Conservation (phyloP, 2,113 vertebrate genomes). For the Rhinoptilus africanus region DNA sequence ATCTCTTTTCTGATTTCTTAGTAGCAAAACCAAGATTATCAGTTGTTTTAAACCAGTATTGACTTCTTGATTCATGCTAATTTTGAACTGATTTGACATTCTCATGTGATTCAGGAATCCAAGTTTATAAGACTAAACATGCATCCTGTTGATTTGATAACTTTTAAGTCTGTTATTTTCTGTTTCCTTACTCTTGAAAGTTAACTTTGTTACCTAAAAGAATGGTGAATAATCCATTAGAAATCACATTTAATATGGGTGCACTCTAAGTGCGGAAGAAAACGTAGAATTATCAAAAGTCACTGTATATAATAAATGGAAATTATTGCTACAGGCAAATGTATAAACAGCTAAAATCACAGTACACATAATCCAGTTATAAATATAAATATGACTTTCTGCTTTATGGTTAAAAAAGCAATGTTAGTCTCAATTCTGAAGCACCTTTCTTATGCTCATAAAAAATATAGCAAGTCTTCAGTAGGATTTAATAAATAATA, state of each 20-base stretch:
- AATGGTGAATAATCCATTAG: conserved; percentile 37
- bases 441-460: conserved; percentile 49
- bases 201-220: conserved; percentile 27
- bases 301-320: conserved; percentile 50
- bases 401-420: conserved; percentile 55
- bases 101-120: neutral
- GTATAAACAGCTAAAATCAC: neutral
- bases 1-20: neutral
- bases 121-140: neutral
- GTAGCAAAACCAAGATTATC: neutral
- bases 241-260: conserved; percentile 15
- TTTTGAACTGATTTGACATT: neutral
- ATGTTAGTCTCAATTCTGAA: conserved; percentile 59
- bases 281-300: conserved; percentile 41
- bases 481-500: conserved; percentile 65
- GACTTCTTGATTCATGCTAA: neutral
- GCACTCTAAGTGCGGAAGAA: neutral
- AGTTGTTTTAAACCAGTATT: neutral
- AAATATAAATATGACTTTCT: conserved; percentile 62
- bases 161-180: neutral
- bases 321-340: conserved; percentile 50
- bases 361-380: conserved; percentile 43
- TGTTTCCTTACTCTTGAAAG: neutral
- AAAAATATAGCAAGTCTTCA: conserved; percentile 55
- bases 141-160: neutral